These are phyloP conservation scores for Chondrosia reniformis DNA, from an alignment of 37 sponge, comb jelly and placozoan species.

Conservation along the genomic window DNA sequence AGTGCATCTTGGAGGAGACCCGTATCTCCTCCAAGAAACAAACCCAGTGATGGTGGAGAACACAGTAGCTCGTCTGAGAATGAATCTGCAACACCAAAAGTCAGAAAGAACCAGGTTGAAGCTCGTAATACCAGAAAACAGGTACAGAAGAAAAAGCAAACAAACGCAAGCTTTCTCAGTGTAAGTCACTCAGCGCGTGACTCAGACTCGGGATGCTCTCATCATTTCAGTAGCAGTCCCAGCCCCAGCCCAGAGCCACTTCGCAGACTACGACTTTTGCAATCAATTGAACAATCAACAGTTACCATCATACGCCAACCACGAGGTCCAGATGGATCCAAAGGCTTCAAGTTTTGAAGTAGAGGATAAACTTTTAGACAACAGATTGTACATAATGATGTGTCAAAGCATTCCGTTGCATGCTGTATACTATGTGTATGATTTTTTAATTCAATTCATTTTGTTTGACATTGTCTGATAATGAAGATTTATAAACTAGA, in stretches of 20 bases:
- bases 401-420: too few species aligned
- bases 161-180: neutral
- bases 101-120: constrained; percentile 6
- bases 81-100: constrained; percentile 1
- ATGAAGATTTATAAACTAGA: too few species aligned
- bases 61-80: constrained; percentile 15
- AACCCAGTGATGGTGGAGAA: neutral
- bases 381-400: too few species aligned
- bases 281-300: neutral
- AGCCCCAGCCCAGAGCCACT: constrained; percentile 44
- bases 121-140: neutral
- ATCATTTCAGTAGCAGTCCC: constrained; percentile 38
- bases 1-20: neutral
- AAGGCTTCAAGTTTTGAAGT: too few species aligned
- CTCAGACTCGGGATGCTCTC: constrained; percentile 57
- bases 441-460: too few species aligned
- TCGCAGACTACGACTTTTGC: constrained; percentile 9
- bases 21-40: neutral
- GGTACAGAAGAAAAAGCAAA: neutral
- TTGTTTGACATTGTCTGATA: too few species aligned
- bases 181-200: neutral
- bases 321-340: constrained; percentile 82
- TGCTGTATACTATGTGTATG: too few species aligned
- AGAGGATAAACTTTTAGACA: too few species aligned
- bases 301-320: constrained; percentile 66